phyloP scores from a whole-genome alignment of 2,888 invertebrate species.

The Xestia ashworthii region DNA sequence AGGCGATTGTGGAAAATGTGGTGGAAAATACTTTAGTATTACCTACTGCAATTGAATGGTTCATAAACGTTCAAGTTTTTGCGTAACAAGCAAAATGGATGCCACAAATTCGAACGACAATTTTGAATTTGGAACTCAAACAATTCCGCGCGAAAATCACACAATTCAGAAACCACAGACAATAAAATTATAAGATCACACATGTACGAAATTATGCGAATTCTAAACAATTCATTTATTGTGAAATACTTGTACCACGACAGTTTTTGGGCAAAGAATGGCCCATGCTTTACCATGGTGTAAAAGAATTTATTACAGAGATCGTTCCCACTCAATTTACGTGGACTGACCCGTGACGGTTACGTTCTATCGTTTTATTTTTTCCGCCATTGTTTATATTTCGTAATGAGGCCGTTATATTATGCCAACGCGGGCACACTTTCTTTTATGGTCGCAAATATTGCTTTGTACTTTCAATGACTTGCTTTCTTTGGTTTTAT shows the following conservation, averaged over 20 bases:
- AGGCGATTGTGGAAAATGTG: conserved; percentile 33
- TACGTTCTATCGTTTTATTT: conserved; percentile 71
- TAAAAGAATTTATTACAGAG: conserved; percentile 53
- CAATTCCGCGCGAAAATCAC: conserved; percentile 23
- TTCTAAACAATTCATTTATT: conserved; percentile 48
- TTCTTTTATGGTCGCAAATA: conserved; percentile 70
- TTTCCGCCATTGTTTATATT: conserved; percentile 77
- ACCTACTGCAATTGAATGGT: conserved; percentile 21
- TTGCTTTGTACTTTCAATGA: conserved; percentile 56
- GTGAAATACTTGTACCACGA: conserved; percentile 35
- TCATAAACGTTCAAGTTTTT: conserved; percentile 9
- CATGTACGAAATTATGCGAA: conserved; percentile 40
- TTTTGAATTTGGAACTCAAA: conserved; percentile 33
- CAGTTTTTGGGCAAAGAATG: conserved; percentile 52
- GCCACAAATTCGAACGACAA: conserved; percentile 12
- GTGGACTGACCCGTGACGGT: conserved; percentile 79
- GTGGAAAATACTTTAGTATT: conserved; percentile 7
- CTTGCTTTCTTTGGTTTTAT: conserved; percentile 44
- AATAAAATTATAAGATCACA: conserved; percentile 57
- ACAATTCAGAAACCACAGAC: conserved; percentile 36
- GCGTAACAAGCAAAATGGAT: conserved; percentile 21
- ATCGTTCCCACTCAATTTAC: conserved; percentile 72
- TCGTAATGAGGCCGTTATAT: conserved; percentile 75
- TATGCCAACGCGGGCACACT: conserved; percentile 73
- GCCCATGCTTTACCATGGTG: conserved; percentile 29